A percentile compares a stretch with the other conserved stretches of the same genome.
These are phyloP conservation scores for Chelonus formosanus DNA, from an alignment of 2,888 invertebrate genomes.

Conservation along the genomic window DNA sequence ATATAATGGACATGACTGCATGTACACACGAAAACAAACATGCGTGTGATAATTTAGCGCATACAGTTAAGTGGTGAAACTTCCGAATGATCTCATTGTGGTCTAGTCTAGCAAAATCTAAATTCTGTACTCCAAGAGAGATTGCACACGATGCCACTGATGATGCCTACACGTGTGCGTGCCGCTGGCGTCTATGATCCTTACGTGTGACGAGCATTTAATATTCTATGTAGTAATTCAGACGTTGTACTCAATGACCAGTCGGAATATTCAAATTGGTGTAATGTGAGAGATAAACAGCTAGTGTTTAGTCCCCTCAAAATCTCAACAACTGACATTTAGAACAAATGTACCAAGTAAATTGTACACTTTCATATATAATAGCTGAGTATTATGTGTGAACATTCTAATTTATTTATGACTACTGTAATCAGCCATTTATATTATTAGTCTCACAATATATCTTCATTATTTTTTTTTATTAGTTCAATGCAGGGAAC, in stretches of 20 bases:
- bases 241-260: slow-evolving; percentile 33
- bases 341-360: slow-evolving; percentile 35
- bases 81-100: slow-evolving; percentile 23
- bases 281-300: slow-evolving; percentile 27
- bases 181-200: slow-evolving; percentile 49
- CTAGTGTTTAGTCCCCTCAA: slow-evolving; percentile 8
- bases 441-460: slow-evolving; percentile 2
- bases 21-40: slow-evolving; percentile 7
- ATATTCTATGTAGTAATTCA: slow-evolving; percentile 39
- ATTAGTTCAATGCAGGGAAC: too few species aligned
- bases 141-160: not conserved
- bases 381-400: too few species aligned
- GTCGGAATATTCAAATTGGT: slow-evolving; percentile 36
- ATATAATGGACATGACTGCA: not conserved
- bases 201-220: slow-evolving; percentile 40
- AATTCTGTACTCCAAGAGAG: not conserved
- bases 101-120: slow-evolving; percentile 21
- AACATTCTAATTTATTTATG: too few species aligned
- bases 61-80: slow-evolving; percentile 11
- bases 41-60: slow-evolving; percentile 24
- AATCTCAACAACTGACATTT: slow-evolving; percentile 16
- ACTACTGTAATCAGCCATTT: not conserved
- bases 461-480: too few species aligned
- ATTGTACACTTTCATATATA: slow-evolving; percentile 27
- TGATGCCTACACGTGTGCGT: slow-evolving; percentile 32